Conservation (phyloP, 2,888 invertebrate genomes). For the Meteorus cinctellus region DNA sequence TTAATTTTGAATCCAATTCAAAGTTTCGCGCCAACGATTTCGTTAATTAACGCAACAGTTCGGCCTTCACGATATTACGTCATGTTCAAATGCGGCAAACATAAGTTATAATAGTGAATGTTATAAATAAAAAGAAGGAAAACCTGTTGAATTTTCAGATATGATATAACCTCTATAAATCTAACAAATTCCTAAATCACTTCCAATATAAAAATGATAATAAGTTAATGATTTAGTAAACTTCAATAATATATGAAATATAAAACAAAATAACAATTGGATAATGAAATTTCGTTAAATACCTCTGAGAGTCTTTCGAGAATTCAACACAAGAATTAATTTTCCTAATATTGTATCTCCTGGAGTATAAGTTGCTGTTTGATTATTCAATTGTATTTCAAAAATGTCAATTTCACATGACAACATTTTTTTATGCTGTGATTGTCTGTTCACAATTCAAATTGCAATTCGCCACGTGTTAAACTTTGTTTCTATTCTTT, state of each 20-base stretch:
- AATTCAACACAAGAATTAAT: constrained; percentile 76
- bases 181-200: too few relatives aligned
- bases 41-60: not conserved
- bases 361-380: constrained; percentile 77
- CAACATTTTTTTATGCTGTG: not conserved
- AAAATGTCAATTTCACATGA: constrained; percentile 66
- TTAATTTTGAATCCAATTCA: not conserved
- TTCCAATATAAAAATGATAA: too few relatives aligned
- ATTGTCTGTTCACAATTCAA: not conserved
- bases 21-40: not conserved
- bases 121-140: too few relatives aligned
- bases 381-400: constrained; percentile 82
- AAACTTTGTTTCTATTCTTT: not conserved
- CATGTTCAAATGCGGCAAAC: not conserved
- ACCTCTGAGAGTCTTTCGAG: constrained; percentile 80
- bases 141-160: too few relatives aligned
- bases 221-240: too few relatives aligned
- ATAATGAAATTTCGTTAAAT: constrained; percentile 55
- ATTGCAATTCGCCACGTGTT: not conserved
- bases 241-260: not conserved
- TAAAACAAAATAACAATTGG: not conserved
- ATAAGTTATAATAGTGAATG: not conserved
- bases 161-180: too few relatives aligned
- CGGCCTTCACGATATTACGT: not conserved
- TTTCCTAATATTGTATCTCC: constrained; percentile 78